These are phyloP conservation scores for Epinephelus coioides DNA, from an alignment of 2,797 vertebrate genomes.

Conservation along the genomic window DNA sequence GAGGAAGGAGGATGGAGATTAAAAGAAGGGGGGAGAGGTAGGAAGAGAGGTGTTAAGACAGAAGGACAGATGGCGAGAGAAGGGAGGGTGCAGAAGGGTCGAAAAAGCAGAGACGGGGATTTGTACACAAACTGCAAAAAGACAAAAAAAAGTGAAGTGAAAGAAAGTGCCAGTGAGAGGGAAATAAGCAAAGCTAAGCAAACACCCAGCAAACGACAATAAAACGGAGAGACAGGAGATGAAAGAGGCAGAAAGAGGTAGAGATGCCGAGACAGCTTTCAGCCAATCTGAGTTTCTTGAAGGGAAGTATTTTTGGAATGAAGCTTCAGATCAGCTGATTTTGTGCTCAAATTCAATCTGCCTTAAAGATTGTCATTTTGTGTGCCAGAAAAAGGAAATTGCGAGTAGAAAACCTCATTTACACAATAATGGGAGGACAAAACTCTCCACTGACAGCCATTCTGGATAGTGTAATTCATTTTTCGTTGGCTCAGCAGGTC, in stretches of 20 bases:
- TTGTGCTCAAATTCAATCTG: slow-evolving; percentile 18
- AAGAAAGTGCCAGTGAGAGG: not conserved
- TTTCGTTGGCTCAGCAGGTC: slow-evolving; percentile 6
- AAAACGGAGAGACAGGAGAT: slow-evolving; percentile 5
- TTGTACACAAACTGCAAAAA: slow-evolving; percentile 7
- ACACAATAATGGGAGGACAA: not conserved
- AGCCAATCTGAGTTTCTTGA: slow-evolving; percentile 35
- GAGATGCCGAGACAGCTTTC: slow-evolving; percentile 23
- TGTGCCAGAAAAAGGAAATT: not conserved
- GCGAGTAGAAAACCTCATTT: slow-evolving; percentile 12
- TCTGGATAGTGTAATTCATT: not conserved
- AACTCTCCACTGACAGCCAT: not conserved
- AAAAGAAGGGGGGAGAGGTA: not conserved
- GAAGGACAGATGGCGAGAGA: slow-evolving; percentile 6
- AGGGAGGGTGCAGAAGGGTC: slow-evolving; percentile 6
- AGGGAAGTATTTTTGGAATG: slow-evolving; percentile 36
- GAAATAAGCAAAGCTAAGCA: slow-evolving; percentile 22
- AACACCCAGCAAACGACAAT: slow-evolving; percentile 16
- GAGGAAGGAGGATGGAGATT: slow-evolving; percentile 18
- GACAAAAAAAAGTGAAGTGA: slow-evolving; percentile 1
- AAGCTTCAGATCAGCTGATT: slow-evolving; percentile 28
- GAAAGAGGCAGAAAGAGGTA: slow-evolving; percentile 27
- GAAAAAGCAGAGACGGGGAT: not conserved
- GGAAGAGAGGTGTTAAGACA: slow-evolving; percentile 11
- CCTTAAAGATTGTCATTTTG: slow-evolving; percentile 13